These are phyloP conservation scores for Sphinx pinastri DNA, from an alignment of 2,888 invertebrate species.

Conservation along the genomic window DNA sequence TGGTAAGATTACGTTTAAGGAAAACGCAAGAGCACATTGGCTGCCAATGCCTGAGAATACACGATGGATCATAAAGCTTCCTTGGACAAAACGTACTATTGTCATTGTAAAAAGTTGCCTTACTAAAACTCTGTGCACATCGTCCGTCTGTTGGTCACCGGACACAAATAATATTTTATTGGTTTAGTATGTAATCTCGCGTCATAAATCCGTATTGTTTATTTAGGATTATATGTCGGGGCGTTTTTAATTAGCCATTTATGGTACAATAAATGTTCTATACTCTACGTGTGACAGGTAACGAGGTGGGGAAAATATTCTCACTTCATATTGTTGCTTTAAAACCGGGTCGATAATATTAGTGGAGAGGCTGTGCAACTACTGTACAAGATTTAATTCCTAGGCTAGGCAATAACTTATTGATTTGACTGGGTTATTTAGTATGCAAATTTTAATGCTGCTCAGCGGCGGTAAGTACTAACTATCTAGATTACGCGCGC, in stretches of 20 bases:
- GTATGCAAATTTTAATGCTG: no score
- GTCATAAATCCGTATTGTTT: slow-evolving; percentile 52
- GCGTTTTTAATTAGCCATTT: slow-evolving; percentile 25
- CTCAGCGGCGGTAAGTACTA: no score
- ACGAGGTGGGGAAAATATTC: slow-evolving; percentile 3
- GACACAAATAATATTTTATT: slow-evolving; percentile 45
- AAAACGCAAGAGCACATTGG: neutral
- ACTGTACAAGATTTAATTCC: no score
- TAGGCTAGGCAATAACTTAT: no score
- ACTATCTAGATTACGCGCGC: no score
- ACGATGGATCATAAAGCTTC: no score
- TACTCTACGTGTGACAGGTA: neutral
- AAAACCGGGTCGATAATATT: no score
- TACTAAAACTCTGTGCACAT: neutral
- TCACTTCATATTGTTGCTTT: no score
- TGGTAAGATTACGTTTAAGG: no score
- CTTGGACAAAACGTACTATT: neutral
- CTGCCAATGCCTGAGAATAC: no score
- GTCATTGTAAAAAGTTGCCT: neutral
- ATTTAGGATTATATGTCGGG: slow-evolving; percentile 27
- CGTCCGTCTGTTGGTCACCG: slow-evolving; percentile 24
- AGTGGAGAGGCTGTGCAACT: no score
- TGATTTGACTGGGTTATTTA: no score
- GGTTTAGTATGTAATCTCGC: slow-evolving; percentile 47
- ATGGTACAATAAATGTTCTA: slow-evolving; percentile 21